These are phyloP conservation scores for Scatophagus argus DNA, from an alignment of 2,113 vertebrate species.

Conservation along the genomic window DNA sequence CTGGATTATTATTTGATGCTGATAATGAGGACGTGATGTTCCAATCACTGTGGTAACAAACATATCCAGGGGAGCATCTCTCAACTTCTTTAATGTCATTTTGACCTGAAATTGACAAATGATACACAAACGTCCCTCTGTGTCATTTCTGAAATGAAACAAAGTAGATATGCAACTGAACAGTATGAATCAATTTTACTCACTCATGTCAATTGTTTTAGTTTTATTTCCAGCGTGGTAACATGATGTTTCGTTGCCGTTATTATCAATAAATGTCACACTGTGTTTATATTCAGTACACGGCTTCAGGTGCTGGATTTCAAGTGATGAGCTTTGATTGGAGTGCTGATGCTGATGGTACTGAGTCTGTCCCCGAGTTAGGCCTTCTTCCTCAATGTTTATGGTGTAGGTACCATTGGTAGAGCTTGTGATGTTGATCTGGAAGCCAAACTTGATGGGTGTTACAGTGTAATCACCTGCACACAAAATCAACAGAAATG, in stretches of 20 bases:
- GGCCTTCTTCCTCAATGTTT: rapidly evolving
- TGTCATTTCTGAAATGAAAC: not conserved
- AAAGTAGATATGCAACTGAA: not conserved
- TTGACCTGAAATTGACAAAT: constrained; percentile 27
- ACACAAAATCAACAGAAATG: constrained; percentile 28
- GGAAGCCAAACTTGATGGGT: not conserved
- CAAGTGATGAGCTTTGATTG: rapidly evolving
- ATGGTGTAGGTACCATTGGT: rapidly evolving
- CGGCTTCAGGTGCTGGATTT: constrained; percentile 50
- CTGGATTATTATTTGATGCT: rapidly evolving
- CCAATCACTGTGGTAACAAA: constrained; percentile 39
- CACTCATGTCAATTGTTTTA: rapidly evolving
- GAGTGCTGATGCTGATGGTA: rapidly evolving
- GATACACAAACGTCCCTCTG: not conserved
- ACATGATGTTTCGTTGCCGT: not conserved
- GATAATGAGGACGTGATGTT: constrained; percentile 1
- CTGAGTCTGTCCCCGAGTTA: rapidly evolving
- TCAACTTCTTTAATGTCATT: rapidly evolving
- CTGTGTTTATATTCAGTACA: constrained; percentile 45
- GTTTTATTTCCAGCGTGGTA: rapidly evolving
- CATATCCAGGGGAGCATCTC: rapidly evolving
- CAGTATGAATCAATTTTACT: not conserved
- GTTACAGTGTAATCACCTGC: constrained; percentile 56
- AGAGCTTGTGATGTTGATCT: not conserved
- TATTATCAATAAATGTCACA: rapidly evolving